Evolutionary conservation across 1,140 invertebrate species (phyloP).

Genomic region (Argopecten irradians): DNA sequence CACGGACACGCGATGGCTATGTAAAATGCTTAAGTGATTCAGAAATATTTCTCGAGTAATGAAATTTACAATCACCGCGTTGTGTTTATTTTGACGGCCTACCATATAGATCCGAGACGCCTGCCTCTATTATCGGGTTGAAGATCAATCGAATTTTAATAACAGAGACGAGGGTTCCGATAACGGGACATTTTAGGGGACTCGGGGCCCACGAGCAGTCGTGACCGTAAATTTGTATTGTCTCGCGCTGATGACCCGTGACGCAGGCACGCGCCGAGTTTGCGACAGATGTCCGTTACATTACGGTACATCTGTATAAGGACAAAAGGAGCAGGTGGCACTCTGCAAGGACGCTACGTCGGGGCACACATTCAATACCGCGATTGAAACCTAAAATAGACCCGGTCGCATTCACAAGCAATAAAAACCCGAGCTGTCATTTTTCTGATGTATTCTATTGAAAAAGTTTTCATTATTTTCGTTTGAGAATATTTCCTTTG

Average conservation of each 20-base stretch:
- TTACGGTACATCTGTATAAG: constrained; percentile 2
- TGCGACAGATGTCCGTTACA: neutral
- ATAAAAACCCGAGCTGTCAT: neutral
- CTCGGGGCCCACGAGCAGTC: neutral
- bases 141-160: constrained; percentile 19
- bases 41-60: neutral
- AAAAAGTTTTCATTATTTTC: constrained; percentile 4
- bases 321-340: neutral
- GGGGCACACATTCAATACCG: neutral
- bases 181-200: neutral
- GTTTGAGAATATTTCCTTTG: constrained; percentile 7
- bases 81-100: neutral
- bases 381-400: neutral
- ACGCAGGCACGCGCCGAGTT: neutral
- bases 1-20: too few species aligned
- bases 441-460: neutral
- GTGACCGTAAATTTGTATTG: neutral
- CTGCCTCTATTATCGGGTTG: neutral
- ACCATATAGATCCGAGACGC: neutral
- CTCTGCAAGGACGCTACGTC: neutral
- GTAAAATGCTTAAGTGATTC: too few species aligned
- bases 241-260: neutral
- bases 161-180: neutral
- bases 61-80: neutral
- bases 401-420: neutral